Conservation (phyloP, 2,797 vertebrate genomes). For the Poecile montanus region DNA sequence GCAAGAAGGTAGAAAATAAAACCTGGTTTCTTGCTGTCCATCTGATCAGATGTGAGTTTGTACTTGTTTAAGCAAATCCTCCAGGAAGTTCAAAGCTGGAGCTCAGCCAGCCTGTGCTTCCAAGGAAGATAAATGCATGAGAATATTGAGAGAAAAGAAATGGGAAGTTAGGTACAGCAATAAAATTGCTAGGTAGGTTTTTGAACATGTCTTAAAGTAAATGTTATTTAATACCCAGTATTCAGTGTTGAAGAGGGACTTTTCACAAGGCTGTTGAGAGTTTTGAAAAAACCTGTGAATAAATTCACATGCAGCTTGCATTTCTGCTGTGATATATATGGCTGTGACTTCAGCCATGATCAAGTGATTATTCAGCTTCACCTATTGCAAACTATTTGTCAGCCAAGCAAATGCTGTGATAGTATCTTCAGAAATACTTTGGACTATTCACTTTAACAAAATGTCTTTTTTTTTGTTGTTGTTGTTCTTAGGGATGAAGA, state of each 20-base stretch:
- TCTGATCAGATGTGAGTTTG: not conserved
- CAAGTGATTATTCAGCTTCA: not conserved
- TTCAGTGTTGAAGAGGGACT: not conserved
- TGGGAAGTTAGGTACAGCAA: not conserved
- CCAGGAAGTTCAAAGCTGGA: not conserved
- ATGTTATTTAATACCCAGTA: not conserved
- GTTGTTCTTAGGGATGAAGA: not conserved
- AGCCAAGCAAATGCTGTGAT: not conserved
- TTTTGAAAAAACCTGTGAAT: not conserved
- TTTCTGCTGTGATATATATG: not conserved
- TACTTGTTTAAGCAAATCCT: not conserved
- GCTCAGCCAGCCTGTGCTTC: not conserved
- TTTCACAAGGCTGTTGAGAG: not conserved
- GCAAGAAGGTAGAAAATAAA: not conserved
- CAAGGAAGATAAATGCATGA: not conserved
- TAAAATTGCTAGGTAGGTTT: not conserved
- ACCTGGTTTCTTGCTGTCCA: not conserved
- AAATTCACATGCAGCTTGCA: not conserved
- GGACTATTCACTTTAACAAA: not conserved
- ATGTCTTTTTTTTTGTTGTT: not conserved
- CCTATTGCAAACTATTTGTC: not conserved
- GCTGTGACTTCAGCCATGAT: not conserved
- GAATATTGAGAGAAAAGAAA: not conserved
- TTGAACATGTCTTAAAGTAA: not conserved
- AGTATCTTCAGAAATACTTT: not conserved